Evolutionary conservation across 2,888 invertebrate genomes (phyloP), one percentile per base, ranked within the genome.

Genomic region (Drosophila diplacantha): DNA sequence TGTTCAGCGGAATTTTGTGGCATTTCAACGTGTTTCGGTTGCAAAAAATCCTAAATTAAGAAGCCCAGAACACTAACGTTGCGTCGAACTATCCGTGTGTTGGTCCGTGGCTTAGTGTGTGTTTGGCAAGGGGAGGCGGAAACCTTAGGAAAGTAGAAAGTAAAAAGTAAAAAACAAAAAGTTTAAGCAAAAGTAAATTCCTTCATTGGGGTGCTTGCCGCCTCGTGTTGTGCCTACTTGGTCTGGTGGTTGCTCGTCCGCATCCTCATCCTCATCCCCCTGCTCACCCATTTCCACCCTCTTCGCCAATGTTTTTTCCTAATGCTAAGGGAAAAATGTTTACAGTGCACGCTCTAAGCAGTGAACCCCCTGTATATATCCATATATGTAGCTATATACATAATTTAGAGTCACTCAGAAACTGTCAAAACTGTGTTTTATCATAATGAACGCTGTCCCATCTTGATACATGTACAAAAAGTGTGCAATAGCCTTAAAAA

Each of bases 151-250:
- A 74, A 74, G 44, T 57, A 29, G 46, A 78, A 74, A 74, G 44
- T 57, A 29, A 35, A 56, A 58, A 56, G 43, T 56, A 41, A 41
- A 41, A 34, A 62, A 56, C 54, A 53, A 53, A 71, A 82, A 82
- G 71, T 82, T 82, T 73, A 69, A 76, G 77, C 73, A 64, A 80
- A 82, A 82, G 81, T 82, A 80, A 82, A 79, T 79, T 82, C 83
- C 83, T 77, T 53, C 77, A 82, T 82, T 65, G 66, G 53, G 83
- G 78, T 81, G 60, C 53, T 63, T 31, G 52, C 34, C 38, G 46
- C 56, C 38, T 44, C 59, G 29, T 26, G 46, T 66, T 54, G 65
- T 55, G 29, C 50, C n/a, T 32, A 26, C 38, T 41, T 16, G 20
- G 46, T 51, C 53, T 57, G 63, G 53, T 69, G 69, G 55, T 62